phyloP scores from a whole-genome alignment of 1,140 invertebrate genomes.

The Drosophila bocqueti region DNA sequence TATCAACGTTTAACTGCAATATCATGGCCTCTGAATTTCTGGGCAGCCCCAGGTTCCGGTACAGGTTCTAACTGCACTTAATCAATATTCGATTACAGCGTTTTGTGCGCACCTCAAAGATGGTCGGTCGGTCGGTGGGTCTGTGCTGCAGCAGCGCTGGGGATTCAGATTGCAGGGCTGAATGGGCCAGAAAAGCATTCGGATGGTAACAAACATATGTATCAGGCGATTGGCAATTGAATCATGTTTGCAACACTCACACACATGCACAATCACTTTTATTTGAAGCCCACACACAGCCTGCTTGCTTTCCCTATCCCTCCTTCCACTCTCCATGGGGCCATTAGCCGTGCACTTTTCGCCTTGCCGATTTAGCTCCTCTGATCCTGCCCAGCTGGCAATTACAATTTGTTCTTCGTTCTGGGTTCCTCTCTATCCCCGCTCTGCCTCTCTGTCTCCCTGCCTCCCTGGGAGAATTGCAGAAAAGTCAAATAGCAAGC shows the following conservation, averaged over 20 bases:
- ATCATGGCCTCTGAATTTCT: slow-evolving; percentile 53
- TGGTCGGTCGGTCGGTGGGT: not conserved
- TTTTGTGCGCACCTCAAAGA: slow-evolving; percentile 58
- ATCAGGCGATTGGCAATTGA: slow-evolving; percentile 69
- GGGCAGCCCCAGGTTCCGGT: not conserved
- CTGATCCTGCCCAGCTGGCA: slow-evolving; percentile 20
- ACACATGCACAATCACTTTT: not conserved
- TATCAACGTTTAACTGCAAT: slow-evolving; percentile 79
- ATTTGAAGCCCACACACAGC: not conserved
- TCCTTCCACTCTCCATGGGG: not conserved
- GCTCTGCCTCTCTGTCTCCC: not conserved
- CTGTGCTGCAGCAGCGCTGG: not conserved
- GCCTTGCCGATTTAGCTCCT: slow-evolving; percentile 33
- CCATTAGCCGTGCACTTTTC: slow-evolving; percentile 45
- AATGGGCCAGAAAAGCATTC: slow-evolving; percentile 22
- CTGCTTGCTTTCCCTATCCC: not conserved
- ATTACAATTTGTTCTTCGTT: slow-evolving; percentile 28
- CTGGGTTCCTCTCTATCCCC: not conserved
- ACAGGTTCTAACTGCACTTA: slow-evolving; percentile 62
- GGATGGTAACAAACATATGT: slow-evolving; percentile 29
- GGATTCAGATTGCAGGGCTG: slow-evolving; percentile 25
- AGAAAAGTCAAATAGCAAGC: slow-evolving; percentile 48
- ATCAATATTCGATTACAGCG: slow-evolving; percentile 80
- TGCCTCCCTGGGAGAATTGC: slow-evolving; percentile 10
- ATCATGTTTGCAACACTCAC: slow-evolving; percentile 54